A percentile compares a stretch with the other conserved stretches of the same genome.
phyloP scores from a whole-genome alignment of 2,113 vertebrate genomes.

The Origma solitaria region DNA sequence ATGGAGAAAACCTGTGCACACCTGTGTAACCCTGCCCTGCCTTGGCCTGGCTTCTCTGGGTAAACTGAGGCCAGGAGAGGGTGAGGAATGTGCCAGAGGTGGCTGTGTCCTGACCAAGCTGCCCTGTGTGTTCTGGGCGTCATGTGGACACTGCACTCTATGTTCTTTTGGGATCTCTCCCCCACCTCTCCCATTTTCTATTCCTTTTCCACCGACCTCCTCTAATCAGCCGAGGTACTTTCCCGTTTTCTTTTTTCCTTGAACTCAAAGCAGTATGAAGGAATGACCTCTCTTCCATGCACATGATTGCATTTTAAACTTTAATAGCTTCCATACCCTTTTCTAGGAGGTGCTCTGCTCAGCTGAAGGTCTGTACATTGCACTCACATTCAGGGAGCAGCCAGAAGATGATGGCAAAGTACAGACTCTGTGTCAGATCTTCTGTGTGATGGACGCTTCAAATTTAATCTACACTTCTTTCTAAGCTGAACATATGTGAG shows the following conservation, averaged over 20 bases:
- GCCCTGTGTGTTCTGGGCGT: neutral
- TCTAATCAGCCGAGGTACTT: neutral
- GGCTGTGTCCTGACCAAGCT: neutral
- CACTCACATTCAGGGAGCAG: neutral
- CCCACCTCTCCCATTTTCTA: neutral
- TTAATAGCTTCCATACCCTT: conserved; percentile 51
- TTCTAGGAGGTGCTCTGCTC: neutral
- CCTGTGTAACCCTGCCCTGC: neutral
- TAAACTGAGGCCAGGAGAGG: neutral
- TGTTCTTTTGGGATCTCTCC: neutral
- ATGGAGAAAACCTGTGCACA: neutral
- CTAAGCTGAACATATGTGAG: neutral
- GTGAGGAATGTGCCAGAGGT: neutral
- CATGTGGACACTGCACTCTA: neutral
- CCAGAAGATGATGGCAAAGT: neutral
- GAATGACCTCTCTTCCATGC: conserved; percentile 16
- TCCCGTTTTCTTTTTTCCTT: neutral
- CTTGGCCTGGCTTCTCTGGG: neutral
- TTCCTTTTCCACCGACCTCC: neutral
- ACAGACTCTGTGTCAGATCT: neutral
- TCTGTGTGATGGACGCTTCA: neutral
- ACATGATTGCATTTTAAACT: conserved; percentile 67
- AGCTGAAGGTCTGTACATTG: neutral
- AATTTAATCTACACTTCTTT: neutral
- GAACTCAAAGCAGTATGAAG: neutral